A percentile compares a stretch with the other conserved stretches of the same genome.
Conservation (phyloP, 1,140 invertebrate genomes). For the Pseudoatta argentina region DNA sequence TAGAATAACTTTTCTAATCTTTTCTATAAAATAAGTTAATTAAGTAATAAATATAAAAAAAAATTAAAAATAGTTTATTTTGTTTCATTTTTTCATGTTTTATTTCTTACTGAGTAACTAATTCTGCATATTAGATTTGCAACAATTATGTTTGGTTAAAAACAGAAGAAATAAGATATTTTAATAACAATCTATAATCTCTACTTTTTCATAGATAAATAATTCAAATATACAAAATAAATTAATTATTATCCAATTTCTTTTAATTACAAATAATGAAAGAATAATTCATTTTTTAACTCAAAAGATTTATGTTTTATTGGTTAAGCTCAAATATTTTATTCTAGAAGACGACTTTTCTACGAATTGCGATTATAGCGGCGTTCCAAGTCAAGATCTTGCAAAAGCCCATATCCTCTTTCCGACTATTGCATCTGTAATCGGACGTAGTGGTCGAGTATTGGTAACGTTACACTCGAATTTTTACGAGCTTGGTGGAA, state of each 20-base stretch:
- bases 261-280: not conserved
- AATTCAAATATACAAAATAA: not conserved
- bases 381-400: conserved; percentile 88
- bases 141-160: not conserved
- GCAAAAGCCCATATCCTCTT: conserved; percentile 90
- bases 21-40: not conserved
- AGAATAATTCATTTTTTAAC: not conserved
- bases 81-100: not conserved
- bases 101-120: not conserved
- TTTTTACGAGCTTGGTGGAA: conserved; percentile 94
- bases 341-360: conserved; percentile 84
- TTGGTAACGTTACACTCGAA: conserved; percentile 89
- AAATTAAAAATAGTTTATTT: not conserved
- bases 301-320: not conserved
- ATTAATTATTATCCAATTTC: not conserved
- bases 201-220: not conserved
- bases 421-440: conserved; percentile 90
- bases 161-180: not conserved
- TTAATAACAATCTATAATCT: not conserved
- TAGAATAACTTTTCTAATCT: conserved; percentile 20
- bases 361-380: conserved; percentile 88
- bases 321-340: not conserved
- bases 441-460: conserved; percentile 88
- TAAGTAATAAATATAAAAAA: not conserved
- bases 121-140: not conserved